A percentile compares a stretch with the other conserved stretches of the same genome.
These are phyloP conservation scores for Calyptomena viridis DNA, from an alignment of 2,113 vertebrate genomes.

Conservation along the genomic window DNA sequence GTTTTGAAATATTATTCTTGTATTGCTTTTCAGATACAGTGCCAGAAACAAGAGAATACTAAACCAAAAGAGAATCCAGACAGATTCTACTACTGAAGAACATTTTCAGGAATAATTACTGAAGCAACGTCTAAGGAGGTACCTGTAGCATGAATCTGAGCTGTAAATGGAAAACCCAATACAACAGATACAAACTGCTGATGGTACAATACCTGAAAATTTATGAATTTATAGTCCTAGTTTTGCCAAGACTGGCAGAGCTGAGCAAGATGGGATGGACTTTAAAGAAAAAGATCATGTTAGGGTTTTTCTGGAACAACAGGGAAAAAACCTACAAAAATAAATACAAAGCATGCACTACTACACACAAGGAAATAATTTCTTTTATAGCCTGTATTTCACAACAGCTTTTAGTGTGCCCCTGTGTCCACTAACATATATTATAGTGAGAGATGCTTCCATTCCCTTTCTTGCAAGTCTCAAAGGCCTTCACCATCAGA, in stretches of 20 bases:
- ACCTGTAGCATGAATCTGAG: not conserved
- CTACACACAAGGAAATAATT: not conserved
- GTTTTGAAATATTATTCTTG: not conserved
- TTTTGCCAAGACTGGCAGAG: not conserved
- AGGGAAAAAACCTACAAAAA: not conserved
- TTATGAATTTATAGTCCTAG: not conserved
- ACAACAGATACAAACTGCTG: not conserved
- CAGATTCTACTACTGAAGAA: not conserved
- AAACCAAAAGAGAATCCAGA: not conserved
- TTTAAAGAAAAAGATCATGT: not conserved
- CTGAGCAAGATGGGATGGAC: not conserved
- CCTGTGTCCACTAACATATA: not conserved
- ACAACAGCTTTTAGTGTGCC: not conserved
- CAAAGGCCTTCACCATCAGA: not conserved
- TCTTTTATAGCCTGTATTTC: not conserved
- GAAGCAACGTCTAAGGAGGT: not conserved
- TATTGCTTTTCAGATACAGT: not conserved
- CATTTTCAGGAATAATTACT: not conserved
- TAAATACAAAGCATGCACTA: too few species aligned
- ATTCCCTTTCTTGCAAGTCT: not conserved
- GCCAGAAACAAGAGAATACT: not conserved
- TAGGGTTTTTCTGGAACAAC: not conserved
- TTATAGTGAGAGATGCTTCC: not conserved
- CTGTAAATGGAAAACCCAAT: not conserved
- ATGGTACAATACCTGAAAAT: not conserved